These are phyloP conservation scores for Selene dorsalis DNA, from an alignment of 2,797 vertebrate species.

Conservation along the genomic window DNA sequence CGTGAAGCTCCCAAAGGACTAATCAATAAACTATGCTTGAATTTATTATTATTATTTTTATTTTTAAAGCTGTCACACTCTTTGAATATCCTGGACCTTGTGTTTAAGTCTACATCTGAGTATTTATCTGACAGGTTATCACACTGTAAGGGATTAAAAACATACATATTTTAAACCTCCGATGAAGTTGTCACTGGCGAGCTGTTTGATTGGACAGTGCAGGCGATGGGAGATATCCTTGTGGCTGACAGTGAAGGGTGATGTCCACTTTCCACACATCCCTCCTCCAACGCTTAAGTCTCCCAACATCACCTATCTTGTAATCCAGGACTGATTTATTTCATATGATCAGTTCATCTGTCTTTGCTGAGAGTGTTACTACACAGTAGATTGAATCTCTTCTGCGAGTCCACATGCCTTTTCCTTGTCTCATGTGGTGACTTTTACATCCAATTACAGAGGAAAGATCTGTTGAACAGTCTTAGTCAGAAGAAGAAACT, in stretches of 20 bases:
- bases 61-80: not conserved
- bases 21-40: constrained; percentile 13
- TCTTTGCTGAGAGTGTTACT: no score
- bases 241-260: constrained; percentile 85
- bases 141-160: not conserved
- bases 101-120: no score
- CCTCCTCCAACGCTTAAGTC: constrained; percentile 13
- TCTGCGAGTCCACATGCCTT: not conserved
- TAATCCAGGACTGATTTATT: constrained; percentile 15
- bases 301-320: not conserved
- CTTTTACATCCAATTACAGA: not conserved
- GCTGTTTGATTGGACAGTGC: constrained; percentile 40
- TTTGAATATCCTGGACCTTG: not conserved
- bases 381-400: not conserved
- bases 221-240: constrained; percentile 83
- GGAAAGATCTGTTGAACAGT: constrained; percentile 4
- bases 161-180: constrained; percentile 23
- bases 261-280: constrained; percentile 15
- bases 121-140: constrained; percentile 7
- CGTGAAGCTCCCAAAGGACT: constrained; percentile 15
- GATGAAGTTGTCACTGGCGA: constrained; percentile 36
- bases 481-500: not conserved
- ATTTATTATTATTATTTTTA: not conserved
- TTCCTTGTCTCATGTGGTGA: not conserved
- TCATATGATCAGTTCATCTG: no score